A percentile compares a stretch with the other conserved stretches of the same genome.
phyloP scores from a whole-genome alignment of 1,140 invertebrate species.

The Papilio xuthus region DNA sequence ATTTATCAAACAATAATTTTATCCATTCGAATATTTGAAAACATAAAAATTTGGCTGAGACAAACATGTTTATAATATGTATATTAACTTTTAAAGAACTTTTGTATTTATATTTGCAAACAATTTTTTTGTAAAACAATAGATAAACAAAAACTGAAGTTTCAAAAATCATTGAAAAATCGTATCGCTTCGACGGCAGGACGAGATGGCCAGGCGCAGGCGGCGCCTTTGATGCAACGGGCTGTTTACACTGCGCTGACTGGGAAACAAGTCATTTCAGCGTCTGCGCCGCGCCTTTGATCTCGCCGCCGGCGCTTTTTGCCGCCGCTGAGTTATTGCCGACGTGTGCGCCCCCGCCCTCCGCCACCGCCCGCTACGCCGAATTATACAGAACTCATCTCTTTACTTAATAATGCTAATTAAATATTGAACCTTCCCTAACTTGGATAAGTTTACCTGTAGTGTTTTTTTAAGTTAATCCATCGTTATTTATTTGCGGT shows the following conservation, averaged over 20 bases:
- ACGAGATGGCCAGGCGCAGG: constrained; percentile 41
- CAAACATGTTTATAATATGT: no score
- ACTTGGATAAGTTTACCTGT: not conserved
- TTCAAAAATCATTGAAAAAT: constrained; percentile 23
- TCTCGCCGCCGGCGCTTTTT: constrained; percentile 64
- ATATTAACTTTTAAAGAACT: not conserved
- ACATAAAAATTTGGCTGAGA: no score
- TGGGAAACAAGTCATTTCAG: constrained; percentile 76
- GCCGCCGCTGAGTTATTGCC: constrained; percentile 67
- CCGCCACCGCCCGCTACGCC: constrained; percentile 49
- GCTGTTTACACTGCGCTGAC: constrained; percentile 78
- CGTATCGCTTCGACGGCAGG: constrained; percentile 31
- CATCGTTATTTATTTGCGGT: not conserved
- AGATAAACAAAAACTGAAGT: not conserved
- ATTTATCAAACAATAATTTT: no score
- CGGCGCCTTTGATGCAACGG: constrained; percentile 71
- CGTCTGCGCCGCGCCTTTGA: constrained; percentile 65
- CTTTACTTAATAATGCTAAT: constrained; percentile 29
- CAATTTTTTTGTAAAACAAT: not conserved
- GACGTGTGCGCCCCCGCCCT: constrained; percentile 54
- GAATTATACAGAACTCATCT: constrained; percentile 51
- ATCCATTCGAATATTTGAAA: no score
- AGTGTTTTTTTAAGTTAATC: not conserved
- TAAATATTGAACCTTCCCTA: not conserved
- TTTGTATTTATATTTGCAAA: not conserved